Evolutionary conservation across 2,797 vertebrate genomes (phyloP), one percentile per base, ranked within the genome.

Genomic region (Bucorvus abyssinicus): DNA sequence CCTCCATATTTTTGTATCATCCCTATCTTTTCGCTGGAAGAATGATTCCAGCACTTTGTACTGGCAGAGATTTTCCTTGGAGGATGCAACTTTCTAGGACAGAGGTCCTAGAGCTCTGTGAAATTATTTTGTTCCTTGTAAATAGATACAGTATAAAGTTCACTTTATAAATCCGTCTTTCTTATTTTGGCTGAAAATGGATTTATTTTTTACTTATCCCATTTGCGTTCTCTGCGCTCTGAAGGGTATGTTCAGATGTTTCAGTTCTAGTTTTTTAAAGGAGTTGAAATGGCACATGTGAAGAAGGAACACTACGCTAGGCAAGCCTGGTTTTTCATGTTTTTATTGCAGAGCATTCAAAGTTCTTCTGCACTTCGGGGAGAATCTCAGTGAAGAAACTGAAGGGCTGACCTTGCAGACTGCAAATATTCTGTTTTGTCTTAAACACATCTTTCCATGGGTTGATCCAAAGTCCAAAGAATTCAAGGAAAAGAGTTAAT

Each of bases 51-150:
- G 67, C 40, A 55, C 49, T 94, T 93, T 65, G 38, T 40, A 42
- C 47, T 90, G 59, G 16, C 56, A 59, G 24, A 70, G 38, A 24
- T 94, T 90, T 89, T 93, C 60, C 57, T 87, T 56, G 65, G 78
- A 87, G 78, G 79, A 57, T 26, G 50, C 52, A 70, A 59, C 91
- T 94, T 92, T 95, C 67, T 93, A 50, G 89, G 74, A 91, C 87
- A 94, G 81, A 94, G 78, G 87, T 94, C 90, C 78, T 60, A 84
- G 21, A 85, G 80, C 15, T 87, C 67, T 61, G 26, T 45, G 76
- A 64, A 75, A 82, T 90, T 87, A 57, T 24, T 92, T 64, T 38
- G 14, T 90, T 42, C 45, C 27, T 77, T 89, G 70, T 78, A 90
- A 91, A 84, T 79, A 88, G 70, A 88, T 84, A 60, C 1, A 4